Percentiles rank a stretch among this genome's conserved stretches.
phyloP scores from a whole-genome alignment of 2,113 vertebrate genomes.

The Nestor notabilis region DNA sequence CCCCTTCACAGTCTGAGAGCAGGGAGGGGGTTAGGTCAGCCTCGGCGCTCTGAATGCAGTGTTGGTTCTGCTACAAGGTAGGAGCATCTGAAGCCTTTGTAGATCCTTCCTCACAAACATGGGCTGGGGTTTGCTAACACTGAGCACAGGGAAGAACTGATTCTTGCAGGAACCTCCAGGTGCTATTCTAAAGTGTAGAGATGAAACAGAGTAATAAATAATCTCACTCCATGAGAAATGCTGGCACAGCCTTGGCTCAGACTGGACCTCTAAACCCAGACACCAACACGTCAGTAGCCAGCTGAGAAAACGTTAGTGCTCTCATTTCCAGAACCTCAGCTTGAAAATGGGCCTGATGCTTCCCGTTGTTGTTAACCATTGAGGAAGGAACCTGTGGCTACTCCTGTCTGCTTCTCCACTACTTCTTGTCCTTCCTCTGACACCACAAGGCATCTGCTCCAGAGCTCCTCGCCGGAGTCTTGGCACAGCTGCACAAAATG shows the following conservation, averaged over 20 bases:
- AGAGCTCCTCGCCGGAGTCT: not conserved
- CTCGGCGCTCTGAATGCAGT: not conserved
- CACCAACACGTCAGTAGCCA: not conserved
- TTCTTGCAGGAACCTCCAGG: not conserved
- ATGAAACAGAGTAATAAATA: not conserved
- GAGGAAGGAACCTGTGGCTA: not conserved
- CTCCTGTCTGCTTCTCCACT: not conserved
- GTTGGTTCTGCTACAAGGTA: not conserved
- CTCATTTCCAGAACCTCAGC: not conserved
- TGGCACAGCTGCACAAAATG: not conserved
- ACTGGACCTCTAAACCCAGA: not conserved
- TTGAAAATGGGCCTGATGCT: not conserved
- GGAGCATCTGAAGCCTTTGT: not conserved
- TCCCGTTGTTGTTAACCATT: not conserved
- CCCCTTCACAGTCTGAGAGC: not conserved
- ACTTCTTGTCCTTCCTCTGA: not conserved
- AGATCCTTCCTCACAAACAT: not conserved
- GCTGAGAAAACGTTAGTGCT: not conserved
- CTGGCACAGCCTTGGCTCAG: not conserved
- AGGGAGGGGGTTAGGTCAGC: not conserved
- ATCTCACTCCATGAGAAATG: not conserved
- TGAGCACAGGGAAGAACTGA: not conserved
- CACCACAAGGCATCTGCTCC: not conserved
- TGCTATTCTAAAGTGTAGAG: not conserved
- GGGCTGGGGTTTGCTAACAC: not conserved